Percentiles rank a stretch among this genome's conserved stretches.
Conservation (phyloP, 2,797 vertebrate genomes). For the Phoebastria nigripes region DNA sequence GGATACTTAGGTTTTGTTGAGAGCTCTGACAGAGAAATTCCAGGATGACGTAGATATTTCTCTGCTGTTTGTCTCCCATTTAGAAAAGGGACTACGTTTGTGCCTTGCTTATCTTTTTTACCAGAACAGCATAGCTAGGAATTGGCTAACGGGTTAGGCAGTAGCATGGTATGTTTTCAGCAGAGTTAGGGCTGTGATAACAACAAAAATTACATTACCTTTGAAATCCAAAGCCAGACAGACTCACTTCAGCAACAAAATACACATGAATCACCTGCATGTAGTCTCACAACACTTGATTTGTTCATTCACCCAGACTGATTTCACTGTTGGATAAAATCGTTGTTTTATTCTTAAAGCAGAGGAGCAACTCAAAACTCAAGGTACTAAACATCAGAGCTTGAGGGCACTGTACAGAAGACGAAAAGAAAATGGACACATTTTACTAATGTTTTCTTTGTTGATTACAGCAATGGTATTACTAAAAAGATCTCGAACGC, state of each 20-base stretch:
- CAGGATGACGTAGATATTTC: fast-evolving
- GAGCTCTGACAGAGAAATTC: background rate
- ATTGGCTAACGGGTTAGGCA: background rate
- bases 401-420: background rate
- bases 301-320: background rate
- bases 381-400: background rate
- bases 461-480: slow-evolving; percentile 83
- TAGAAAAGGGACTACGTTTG: background rate
- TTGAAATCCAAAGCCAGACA: background rate
- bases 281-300: background rate
- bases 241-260: fast-evolving
- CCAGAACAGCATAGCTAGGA: background rate
- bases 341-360: background rate
- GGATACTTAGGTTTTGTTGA: background rate
- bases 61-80: background rate
- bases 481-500: slow-evolving; percentile 86
- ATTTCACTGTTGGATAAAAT: background rate
- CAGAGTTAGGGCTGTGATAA: background rate
- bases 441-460: background rate
- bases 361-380: background rate
- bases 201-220: background rate
- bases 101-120: background rate
- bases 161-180: background rate
- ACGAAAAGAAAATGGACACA: background rate
- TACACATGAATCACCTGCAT: fast-evolving